Conservation (phyloP, 2,797 vertebrate genomes). For the Malacoraja senta region DNA sequence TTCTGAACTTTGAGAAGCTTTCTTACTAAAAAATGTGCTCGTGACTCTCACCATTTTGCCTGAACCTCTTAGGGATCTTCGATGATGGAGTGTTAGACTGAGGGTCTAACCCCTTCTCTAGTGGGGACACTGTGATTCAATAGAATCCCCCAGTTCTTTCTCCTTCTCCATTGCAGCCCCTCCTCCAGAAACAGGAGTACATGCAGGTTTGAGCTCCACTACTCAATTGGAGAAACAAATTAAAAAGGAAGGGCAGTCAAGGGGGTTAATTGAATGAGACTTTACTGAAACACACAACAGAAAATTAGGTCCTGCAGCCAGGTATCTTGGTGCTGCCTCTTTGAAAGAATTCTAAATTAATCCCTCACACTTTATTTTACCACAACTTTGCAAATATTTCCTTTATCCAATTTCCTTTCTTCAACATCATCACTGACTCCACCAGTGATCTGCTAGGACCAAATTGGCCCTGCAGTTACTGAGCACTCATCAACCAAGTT, state of each 20-base stretch:
- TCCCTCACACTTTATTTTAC: neutral
- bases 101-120: neutral
- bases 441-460: no score
- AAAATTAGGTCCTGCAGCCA: neutral
- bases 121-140: neutral
- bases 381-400: neutral
- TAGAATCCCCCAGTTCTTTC: neutral
- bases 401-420: constrained; percentile 3
- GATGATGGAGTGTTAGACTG: neutral
- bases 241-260: neutral
- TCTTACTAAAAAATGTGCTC: neutral
- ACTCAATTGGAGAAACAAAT: neutral
- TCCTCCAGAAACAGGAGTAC: neutral
- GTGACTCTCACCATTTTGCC: neutral
- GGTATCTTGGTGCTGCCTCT: neutral
- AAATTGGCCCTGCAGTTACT: no score
- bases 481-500: no score
- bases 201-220: neutral
- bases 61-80: neutral
- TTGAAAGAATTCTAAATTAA: neutral
- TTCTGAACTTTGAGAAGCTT: neutral
- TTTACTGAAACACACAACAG: neutral
- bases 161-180: neutral
- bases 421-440: neutral
- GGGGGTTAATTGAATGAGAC: neutral